Evolutionary conservation across 2,797 vertebrate genomes (phyloP), one percentile per base, ranked within the genome.

Genomic region (Dendrocincla tyrannina): DNA sequence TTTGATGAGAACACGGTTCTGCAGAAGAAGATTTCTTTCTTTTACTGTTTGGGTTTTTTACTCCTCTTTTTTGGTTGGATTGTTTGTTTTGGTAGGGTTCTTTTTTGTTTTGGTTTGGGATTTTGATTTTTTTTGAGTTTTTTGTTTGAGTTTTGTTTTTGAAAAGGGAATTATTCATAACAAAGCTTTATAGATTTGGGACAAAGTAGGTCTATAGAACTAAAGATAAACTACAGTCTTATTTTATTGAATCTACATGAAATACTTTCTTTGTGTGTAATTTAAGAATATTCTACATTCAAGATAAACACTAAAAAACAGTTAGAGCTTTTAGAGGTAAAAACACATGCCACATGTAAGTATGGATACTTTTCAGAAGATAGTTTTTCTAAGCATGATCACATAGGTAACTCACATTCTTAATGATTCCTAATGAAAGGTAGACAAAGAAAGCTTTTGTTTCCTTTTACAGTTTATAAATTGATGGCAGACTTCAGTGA

Each of bases 301-400:
- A 46, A 63, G 56, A 83, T 13, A 74, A 88, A 52, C 10, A 52
- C 20, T 88, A 6, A n/a, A 69, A 85, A 70, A 5, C 20, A 46
- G 17, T 17, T 39, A 55, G 11, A 5, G 2, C 2, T 56, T 85
- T 84, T 46, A 53, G 1, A 13, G 39, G 4, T 37, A 60, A 72
- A 70, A 75, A 15, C 24, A 63, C 8, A 47, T 59, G 24, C 2
- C 5, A 22, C 0, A 2, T 49, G 0, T n/a, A 67, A 32, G 3
- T 25, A 30, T 7, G 13, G 30, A 4, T 32, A 49, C 3, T 70
- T 91, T 74, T 24, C 7, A 14, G 24, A 11, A 56, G 27, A 63
- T 78, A 42, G 11, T 2, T 58, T 78, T 84, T 58, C 73, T 72
- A 18, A 53, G 10, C 37, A 25, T 28, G 14, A 81, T 10, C 8